Conservation (phyloP, 2,113 vertebrate species). For the Polypterus bichir region DNA sequence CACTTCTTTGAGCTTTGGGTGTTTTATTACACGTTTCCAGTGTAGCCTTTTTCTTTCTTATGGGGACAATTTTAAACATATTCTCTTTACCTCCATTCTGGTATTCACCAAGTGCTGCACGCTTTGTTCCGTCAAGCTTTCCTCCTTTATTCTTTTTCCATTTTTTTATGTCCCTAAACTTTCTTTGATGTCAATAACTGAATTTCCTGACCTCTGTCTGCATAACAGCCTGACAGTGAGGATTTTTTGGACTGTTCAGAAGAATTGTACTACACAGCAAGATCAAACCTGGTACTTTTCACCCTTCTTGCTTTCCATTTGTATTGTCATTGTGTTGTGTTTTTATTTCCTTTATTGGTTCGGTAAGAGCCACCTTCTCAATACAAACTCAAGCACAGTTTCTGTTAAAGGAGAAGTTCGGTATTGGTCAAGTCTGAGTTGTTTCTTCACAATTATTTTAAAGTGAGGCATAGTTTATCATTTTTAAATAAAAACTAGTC, state of each 20-base stretch:
- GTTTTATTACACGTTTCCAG: too few species aligned
- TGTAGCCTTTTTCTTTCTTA: too few species aligned
- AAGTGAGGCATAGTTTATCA: too few species aligned
- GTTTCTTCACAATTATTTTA: too few species aligned
- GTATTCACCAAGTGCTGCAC: not conserved
- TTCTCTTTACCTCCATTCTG: too few species aligned
- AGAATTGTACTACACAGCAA: constrained; percentile 97
- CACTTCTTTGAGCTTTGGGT: too few species aligned
- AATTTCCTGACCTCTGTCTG: constrained; percentile 80
- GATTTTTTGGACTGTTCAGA: constrained; percentile 96
- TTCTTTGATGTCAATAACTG: constrained; percentile 69
- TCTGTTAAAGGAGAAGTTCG: too few species aligned
- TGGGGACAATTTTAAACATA: too few species aligned
- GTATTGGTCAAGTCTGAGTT: too few species aligned
- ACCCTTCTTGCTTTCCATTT: constrained; percentile 47
- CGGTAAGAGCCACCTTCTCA: too few species aligned
- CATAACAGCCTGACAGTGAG: constrained; percentile 87
- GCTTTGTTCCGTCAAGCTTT: constrained; percentile 17
- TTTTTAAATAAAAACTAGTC: too few species aligned
- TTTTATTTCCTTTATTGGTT: not conserved
- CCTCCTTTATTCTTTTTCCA: constrained; percentile 24
- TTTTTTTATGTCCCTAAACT: constrained; percentile 33
- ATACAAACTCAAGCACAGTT: too few species aligned
- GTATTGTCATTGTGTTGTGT: constrained; percentile 26
- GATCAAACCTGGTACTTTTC: constrained; percentile 94